A percentile compares a stretch with the other conserved stretches of the same genome.
Conservation (phyloP, 2,888 invertebrate genomes). For the Andrena trimmerana region DNA sequence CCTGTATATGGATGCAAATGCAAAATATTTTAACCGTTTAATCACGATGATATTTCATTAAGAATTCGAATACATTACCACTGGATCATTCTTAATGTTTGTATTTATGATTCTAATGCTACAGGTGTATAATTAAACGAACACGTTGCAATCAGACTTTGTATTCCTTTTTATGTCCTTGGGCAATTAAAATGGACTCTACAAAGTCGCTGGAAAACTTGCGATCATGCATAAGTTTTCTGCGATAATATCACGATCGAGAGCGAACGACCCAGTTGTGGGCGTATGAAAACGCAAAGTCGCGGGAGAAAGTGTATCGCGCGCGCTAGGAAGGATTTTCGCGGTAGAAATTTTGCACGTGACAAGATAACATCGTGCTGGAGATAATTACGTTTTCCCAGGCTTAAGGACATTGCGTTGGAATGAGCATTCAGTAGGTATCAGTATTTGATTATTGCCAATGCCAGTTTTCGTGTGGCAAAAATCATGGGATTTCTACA, state of each 20-base stretch:
- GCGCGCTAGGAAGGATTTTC: conserved; percentile 49
- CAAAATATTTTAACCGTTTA: too few relatives aligned
- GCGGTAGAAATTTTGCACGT: conserved; percentile 50
- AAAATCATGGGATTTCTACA: not conserved
- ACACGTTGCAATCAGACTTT: too few relatives aligned
- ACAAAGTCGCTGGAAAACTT: conserved; percentile 31
- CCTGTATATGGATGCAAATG: too few relatives aligned
- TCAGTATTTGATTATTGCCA: not conserved
- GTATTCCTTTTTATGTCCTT: not conserved
- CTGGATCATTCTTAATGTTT: too few relatives aligned
- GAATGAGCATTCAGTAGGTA: not conserved
- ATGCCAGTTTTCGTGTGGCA: not conserved
- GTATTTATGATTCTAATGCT: too few relatives aligned
- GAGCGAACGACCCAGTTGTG: conserved; percentile 59
- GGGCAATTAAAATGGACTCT: not conserved
- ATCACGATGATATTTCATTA: too few relatives aligned
- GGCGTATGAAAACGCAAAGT: conserved; percentile 63
- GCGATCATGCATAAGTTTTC: conserved; percentile 19
- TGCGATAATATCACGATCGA: conserved; percentile 39
- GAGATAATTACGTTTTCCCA: conserved; percentile 29
- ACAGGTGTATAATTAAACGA: too few relatives aligned
- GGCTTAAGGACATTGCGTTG: not conserved
- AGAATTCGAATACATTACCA: too few relatives aligned
- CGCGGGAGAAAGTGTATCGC: conserved; percentile 68
- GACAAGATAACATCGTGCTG: conserved; percentile 30